Base-by-base conservation (phyloP, 2,113 vertebrate species). In the Leucopsar rothschildi region DNA sequence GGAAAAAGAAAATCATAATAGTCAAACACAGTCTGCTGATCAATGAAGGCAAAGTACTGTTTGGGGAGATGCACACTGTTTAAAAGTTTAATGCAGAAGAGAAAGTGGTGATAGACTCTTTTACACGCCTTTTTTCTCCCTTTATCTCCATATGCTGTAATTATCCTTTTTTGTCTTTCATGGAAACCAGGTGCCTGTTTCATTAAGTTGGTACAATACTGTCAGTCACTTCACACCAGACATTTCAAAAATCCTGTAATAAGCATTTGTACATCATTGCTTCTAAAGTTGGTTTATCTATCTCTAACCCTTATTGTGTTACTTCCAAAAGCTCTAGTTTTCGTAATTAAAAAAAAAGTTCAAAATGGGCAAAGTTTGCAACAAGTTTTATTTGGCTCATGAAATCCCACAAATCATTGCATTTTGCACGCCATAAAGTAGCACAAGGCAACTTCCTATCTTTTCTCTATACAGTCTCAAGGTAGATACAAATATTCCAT, bases 101-200 rank as follows among this genome's bases (percentile, higher is more conserved):
- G n/a, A 39, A 33, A 80, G 27, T 14, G 7, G 27, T 57, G 44
- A 25, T 50, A 76, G 14, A 42, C 25, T 47, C 21, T 13, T 83
- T 44, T 10, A 75, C 4, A 12, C 0, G 8, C 9, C 17, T 61
- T 61, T 77, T 61, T 20, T 0, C 0, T 5, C 39, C 40, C 6
- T 3, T 15, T 39, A 77, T 27, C 19, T 27, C n/a, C 35, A 63
- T 40, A 45, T 1, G 9, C 21, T 78, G 12, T 5, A 61, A 40
- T 15, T 60, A 82, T 4, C 3, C 2, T 10, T 42, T 70, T 73
- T 20, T 79, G 31, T 57, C 64, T 28, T 78, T 55, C 37, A 70
- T 2, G 2, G 83, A 66, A 88, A 40, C 52, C 24, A 81, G 14
- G 45, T 47, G 14, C 4, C 5, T 22, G 21, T 68, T 89, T 64